Percentiles rank a stretch among this genome's conserved stretches.
These are phyloP conservation scores for Mobula hypostoma DNA, from an alignment of 2,113 vertebrate genomes.

Conservation along the genomic window DNA sequence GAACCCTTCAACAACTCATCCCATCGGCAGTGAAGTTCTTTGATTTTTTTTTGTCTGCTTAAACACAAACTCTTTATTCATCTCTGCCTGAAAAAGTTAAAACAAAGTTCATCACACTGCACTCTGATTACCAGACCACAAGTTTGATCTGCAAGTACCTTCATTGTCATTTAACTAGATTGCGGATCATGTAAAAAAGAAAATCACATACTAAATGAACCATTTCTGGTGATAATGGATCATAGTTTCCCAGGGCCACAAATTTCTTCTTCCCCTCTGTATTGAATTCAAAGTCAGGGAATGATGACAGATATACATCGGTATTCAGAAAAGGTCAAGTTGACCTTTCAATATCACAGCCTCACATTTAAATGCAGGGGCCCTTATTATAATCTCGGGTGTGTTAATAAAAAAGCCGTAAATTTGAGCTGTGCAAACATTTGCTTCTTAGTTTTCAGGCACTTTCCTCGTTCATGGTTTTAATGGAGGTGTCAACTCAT, in stretches of 20 bases:
- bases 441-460: background rate
- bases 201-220: background rate
- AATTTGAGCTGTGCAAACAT: background rate
- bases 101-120: background rate
- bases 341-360: background rate
- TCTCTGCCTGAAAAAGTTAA: background rate
- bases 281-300: background rate
- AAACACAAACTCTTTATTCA: background rate
- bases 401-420: background rate
- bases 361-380: background rate
- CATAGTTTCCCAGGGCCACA: background rate
- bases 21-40: background rate
- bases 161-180: background rate
- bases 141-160: background rate
- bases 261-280: background rate
- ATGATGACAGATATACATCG: background rate
- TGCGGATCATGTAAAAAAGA: background rate
- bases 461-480: background rate
- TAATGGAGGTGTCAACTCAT: background rate
- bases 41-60: background rate
- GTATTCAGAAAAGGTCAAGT: background rate
- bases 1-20: background rate
- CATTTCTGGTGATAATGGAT: background rate
- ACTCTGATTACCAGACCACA: background rate
- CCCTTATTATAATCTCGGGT: background rate